A percentile compares a stretch with the other conserved stretches of the same genome.
These are phyloP conservation scores for Herminia tarsipennalis DNA, from an alignment of 2,888 invertebrate species.

Conservation along the genomic window DNA sequence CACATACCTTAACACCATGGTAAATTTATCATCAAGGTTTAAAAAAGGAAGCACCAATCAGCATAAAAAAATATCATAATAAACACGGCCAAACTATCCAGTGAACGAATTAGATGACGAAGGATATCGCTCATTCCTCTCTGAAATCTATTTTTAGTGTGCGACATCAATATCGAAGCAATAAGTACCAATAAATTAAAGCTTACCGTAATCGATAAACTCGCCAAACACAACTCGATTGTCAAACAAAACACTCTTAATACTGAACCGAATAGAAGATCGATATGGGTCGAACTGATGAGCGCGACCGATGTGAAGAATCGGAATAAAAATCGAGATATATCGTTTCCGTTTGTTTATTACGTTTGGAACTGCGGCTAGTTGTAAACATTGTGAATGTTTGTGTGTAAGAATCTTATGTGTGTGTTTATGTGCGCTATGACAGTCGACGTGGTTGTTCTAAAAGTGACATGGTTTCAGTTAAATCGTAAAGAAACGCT, in stretches of 20 bases:
- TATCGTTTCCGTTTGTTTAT: constrained; percentile 66
- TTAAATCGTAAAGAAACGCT: constrained; percentile 10
- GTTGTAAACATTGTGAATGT: constrained; percentile 53
- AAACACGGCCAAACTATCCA: no score
- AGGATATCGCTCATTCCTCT: neutral
- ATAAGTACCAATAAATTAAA: constrained; percentile 8
- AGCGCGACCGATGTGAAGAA: constrained; percentile 37
- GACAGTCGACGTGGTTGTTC: constrained; percentile 41
- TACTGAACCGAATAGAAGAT: constrained; percentile 45
- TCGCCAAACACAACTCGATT: constrained; percentile 31
- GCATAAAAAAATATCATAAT: no score
- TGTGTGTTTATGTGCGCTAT: constrained; percentile 27
- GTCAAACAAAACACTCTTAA: constrained; percentile 22
- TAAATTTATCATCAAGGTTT: no score
- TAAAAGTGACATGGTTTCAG: constrained; percentile 25
- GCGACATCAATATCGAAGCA: neutral
- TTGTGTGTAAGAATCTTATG: constrained; percentile 25
- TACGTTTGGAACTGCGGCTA: constrained; percentile 61
- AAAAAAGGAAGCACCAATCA: no score
- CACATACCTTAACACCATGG: no score
- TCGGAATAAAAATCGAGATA: constrained; percentile 67
- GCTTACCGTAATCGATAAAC: constrained; percentile 21
- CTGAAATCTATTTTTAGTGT: constrained; percentile 16
- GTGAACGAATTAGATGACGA: no score
- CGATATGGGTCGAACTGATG: constrained; percentile 49